Evolutionary conservation across 2,888 invertebrate genomes (phyloP).

Genomic region (Ecliptopera silaceata): DNA sequence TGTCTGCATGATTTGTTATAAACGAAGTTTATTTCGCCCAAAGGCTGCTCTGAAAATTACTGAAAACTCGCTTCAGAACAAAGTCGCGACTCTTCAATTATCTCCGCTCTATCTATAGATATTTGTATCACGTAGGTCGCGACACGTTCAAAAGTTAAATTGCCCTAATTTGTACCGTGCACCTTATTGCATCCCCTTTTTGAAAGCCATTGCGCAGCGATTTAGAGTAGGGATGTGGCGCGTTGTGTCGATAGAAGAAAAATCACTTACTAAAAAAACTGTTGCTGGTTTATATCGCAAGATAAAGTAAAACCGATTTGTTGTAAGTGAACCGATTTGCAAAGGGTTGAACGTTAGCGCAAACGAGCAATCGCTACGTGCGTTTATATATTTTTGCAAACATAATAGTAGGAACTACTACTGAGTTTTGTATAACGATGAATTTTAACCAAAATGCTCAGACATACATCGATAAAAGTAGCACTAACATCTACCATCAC

Average conservation of each 20-base stretch:
- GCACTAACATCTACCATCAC: conserved; percentile 41
- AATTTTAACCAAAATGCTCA: too few relatives aligned
- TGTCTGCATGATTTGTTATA: conserved; percentile 2
- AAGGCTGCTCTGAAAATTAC: conserved; percentile 18
- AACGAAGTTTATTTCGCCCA: neutral
- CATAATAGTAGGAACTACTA: too few relatives aligned
- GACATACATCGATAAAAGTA: neutral
- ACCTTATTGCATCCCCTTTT: conserved; percentile 71
- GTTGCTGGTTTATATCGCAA: too few relatives aligned
- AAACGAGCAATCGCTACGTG: too few relatives aligned
- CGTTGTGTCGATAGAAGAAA: conserved; percentile 28
- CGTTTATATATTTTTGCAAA: too few relatives aligned
- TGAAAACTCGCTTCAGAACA: conserved; percentile 23
- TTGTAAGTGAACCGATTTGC: too few relatives aligned
- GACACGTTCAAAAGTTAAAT: conserved; percentile 76
- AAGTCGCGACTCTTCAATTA: conserved; percentile 32
- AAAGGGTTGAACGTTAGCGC: too few relatives aligned
- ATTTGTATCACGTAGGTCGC: conserved; percentile 35
- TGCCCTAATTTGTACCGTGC: conserved; percentile 72
- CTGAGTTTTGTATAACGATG: too few relatives aligned
- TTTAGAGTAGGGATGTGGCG: conserved; percentile 56
- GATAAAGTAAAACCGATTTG: too few relatives aligned
- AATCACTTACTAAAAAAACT: too few relatives aligned
- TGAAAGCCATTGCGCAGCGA: conserved; percentile 64
- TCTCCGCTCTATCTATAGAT: conserved; percentile 19